These are phyloP conservation scores for Ophioninae sp. DNA, from an alignment of 2,888 invertebrate genomes.

Conservation along the genomic window DNA sequence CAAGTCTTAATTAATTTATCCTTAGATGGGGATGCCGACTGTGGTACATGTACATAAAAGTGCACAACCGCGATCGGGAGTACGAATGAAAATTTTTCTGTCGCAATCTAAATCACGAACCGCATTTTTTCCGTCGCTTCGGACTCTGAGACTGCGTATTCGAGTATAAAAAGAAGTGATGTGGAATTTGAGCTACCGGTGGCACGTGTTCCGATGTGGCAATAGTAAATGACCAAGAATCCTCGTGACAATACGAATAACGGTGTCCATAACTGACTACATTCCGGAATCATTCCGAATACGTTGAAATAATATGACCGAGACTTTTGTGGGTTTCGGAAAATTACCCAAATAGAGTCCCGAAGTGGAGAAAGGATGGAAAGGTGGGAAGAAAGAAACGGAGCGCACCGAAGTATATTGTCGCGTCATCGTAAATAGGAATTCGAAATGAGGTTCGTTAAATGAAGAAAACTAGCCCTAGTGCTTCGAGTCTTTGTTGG, in stretches of 20 bases:
- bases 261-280: slow-evolving; percentile 17
- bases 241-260: slow-evolving; percentile 31
- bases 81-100: slow-evolving; percentile 11
- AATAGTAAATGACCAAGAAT: slow-evolving; percentile 9
- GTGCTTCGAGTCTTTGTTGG: slow-evolving; percentile 65
- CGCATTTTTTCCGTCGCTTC: not conserved
- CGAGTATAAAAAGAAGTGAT: not conserved
- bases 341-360: not conserved
- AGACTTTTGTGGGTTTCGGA: not conserved
- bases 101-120: not conserved
- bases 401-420: not conserved
- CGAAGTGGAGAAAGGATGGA: not conserved
- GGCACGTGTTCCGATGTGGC: not conserved
- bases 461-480: slow-evolving; percentile 55
- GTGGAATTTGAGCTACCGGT: not conserved
- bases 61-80: slow-evolving; percentile 44
- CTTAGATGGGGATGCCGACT: slow-evolving; percentile 45
- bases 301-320: not conserved
- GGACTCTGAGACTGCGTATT: slow-evolving; percentile 1
- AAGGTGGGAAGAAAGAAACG: not conserved
- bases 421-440: slow-evolving; percentile 3
- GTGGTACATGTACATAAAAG: not conserved
- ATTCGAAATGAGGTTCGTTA: slow-evolving; percentile 51
- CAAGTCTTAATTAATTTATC: slow-evolving; percentile 59
- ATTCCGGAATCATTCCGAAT: slow-evolving; percentile 11